Base-by-base conservation (phyloP, 2,797 vertebrate species). In the Muscicapa comitata region DNA sequence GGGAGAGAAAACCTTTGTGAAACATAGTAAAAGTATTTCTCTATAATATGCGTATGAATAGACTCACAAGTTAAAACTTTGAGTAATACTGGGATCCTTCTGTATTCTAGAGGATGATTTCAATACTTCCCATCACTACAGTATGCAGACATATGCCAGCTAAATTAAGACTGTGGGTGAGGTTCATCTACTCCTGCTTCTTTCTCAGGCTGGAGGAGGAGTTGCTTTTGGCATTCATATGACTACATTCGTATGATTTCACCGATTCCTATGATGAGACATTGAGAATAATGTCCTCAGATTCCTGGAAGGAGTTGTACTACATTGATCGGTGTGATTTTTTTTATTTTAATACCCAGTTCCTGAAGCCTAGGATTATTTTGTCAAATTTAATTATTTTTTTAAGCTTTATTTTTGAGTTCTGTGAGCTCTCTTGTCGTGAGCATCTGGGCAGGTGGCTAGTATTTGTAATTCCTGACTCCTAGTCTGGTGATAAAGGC, bases 161-260 rank as follows among this genome's bases (percentile, higher is more conserved):
- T 93, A 92, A 93, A 77, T 87, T 79, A 87, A 82, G 71, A 35
- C 81, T 77, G 51, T 75, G 58, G 43, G 78, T 91, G 90, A 93
- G 86, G 55, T 91, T 92, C 54, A 45, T 73, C 80, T 93, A 26
- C 58, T 81, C 61, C 73, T 73, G 65, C 54, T 85, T 80, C 38
- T 35, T 93, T 94, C 65, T 78, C 45, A 58, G 47, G 75, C 78
- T 93, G 92, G 78, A 91, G 86, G 79, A 93, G 85, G 77, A 92
- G 75, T 80, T 91, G 92, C 71, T 79, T 88, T 70, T 84, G 55
- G 57, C 85, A 71, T 88, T 82, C 51, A 9, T 45, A 65, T 37
- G 47, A 77, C 84, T 94, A 19, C 10, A 0, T 62, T 94, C 74
- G n/a, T 82, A n/a, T 40, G 77, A 71, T 79, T 94, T 92, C 68